These are phyloP conservation scores for Oriolus oriolus DNA, from an alignment of 2,113 vertebrate genomes.

Conservation along the genomic window DNA sequence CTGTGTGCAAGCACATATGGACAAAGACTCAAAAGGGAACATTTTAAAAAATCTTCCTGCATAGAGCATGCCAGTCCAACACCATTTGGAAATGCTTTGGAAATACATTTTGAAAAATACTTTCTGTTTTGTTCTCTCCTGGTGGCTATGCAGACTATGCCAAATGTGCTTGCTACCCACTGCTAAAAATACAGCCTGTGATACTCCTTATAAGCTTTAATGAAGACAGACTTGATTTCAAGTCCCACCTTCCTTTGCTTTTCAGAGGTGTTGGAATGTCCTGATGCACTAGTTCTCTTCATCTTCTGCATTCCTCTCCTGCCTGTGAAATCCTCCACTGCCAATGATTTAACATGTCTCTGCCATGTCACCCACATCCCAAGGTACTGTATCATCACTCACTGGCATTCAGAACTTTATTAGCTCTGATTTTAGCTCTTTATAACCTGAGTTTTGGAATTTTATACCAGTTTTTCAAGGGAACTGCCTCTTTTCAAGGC, in stretches of 20 bases:
- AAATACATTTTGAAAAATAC: constrained; percentile 25
- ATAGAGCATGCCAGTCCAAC: neutral
- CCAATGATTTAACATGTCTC: neutral
- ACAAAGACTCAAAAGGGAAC: neutral
- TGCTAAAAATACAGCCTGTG: neutral
- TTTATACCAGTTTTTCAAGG: neutral
- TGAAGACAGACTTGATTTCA: neutral
- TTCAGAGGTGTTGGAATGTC: neutral
- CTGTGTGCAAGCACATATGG: neutral
- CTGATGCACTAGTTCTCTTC: neutral
- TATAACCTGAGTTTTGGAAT: neutral
- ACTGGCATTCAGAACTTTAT: neutral
- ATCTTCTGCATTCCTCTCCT: neutral
- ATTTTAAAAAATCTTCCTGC: neutral
- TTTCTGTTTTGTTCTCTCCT: neutral
- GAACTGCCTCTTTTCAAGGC: constrained; percentile 32
- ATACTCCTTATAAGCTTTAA: neutral
- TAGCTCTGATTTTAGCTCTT: neutral
- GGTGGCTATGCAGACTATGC: neutral
- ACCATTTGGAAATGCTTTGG: neutral
- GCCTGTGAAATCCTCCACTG: neutral
- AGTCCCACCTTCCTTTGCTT: neutral
- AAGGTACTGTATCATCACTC: neutral
- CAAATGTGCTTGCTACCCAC: neutral
- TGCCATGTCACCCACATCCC: neutral